Percentiles rank a stretch among this genome's conserved stretches.
These are phyloP conservation scores for Chlamydotis undulata DNA, from an alignment of 2,113 vertebrate species.

Conservation along the genomic window DNA sequence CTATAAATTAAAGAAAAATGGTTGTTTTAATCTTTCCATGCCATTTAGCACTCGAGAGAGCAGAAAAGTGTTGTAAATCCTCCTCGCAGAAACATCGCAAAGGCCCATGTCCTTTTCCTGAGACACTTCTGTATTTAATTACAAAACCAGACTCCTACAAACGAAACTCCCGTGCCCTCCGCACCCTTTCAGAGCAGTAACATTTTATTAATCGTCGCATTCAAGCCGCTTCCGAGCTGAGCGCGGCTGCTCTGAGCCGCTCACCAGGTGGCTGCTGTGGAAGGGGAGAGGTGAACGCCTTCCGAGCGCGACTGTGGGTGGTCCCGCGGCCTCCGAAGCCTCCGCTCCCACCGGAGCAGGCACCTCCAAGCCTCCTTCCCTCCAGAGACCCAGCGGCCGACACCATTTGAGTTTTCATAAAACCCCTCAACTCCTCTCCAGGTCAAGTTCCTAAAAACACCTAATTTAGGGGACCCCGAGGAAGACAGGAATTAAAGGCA, in stretches of 20 bases:
- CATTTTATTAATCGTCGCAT: neutral
- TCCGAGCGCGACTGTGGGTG: slow-evolving; percentile 11
- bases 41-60: neutral
- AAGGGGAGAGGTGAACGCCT: neutral
- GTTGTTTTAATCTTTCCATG: slow-evolving; percentile 6
- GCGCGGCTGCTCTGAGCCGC: neutral
- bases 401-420: neutral
- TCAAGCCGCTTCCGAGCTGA: neutral
- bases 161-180: neutral
- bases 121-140: neutral
- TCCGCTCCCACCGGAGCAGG: neutral
- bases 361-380: neutral
- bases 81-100: neutral
- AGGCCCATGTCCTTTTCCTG: neutral
- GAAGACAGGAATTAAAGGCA: neutral
- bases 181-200: neutral
- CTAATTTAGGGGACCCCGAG: neutral
- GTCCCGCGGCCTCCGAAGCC: neutral
- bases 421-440: neutral
- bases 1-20: neutral
- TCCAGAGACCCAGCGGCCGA: neutral
- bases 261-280: neutral
- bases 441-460: neutral
- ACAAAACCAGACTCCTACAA: slow-evolving; percentile 1
- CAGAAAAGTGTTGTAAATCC: neutral